Percentiles rank a stretch among this genome's conserved stretches.
phyloP scores from a whole-genome alignment of 1,140 invertebrate species.

The Cydia splendana region DNA sequence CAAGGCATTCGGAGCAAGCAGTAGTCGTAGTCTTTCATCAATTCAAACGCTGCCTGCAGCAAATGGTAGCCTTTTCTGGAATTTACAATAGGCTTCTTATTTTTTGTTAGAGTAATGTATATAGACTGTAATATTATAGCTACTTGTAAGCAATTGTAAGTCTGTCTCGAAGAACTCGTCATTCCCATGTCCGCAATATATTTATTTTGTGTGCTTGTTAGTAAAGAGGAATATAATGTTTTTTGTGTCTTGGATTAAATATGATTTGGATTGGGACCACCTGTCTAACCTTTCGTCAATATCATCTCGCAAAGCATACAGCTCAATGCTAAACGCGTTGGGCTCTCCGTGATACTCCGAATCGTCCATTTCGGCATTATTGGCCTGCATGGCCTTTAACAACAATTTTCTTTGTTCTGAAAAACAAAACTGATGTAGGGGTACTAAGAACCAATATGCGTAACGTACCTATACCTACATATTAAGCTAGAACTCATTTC shows the following conservation, averaged over 20 bases:
- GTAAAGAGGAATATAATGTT: too few relatives aligned
- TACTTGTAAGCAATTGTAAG: too few relatives aligned
- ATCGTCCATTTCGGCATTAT: background rate
- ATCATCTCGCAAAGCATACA: constrained; percentile 58
- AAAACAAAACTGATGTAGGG: background rate
- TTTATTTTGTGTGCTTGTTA: too few relatives aligned
- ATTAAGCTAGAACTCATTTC: too few relatives aligned
- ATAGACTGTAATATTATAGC: too few relatives aligned
- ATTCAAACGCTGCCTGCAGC: constrained; percentile 84
- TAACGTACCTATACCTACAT: too few relatives aligned
- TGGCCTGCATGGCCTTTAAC: background rate
- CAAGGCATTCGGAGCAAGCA: constrained; percentile 83
- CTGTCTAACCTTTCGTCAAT: constrained; percentile 55
- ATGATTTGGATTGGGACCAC: too few relatives aligned
- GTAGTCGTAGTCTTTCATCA: constrained; percentile 84
- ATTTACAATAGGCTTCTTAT: constrained; percentile 32
- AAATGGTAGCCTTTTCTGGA: constrained; percentile 72
- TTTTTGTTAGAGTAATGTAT: too few relatives aligned
- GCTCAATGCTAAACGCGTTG: constrained; percentile 66
- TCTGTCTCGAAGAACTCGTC: too few relatives aligned
- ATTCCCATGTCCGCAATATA: too few relatives aligned
- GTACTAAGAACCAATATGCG: too few relatives aligned
- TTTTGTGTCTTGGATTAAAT: too few relatives aligned
- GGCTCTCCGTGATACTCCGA: constrained; percentile 45
- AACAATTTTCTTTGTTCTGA: background rate